phyloP scores from a whole-genome alignment of 1,140 invertebrate genomes.

The Drosophila pectinifera region DNA sequence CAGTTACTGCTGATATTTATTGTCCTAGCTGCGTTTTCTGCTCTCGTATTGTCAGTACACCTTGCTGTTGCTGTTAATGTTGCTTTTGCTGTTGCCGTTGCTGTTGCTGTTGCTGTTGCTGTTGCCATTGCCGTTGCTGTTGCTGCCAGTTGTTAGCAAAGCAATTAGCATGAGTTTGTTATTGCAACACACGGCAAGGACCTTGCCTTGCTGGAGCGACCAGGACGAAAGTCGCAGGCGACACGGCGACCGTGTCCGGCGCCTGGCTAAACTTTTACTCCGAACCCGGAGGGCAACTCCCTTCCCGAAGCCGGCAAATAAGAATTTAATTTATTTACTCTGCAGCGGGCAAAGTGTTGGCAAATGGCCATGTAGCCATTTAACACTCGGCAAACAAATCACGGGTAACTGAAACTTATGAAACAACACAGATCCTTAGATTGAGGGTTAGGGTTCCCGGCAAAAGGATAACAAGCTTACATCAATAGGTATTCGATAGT shows the following conservation, averaged over 20 bases:
- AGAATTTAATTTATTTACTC: conserved; percentile 81
- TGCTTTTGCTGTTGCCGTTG: conserved; percentile 48
- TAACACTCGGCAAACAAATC: conserved; percentile 66
- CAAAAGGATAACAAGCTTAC: conserved; percentile 1
- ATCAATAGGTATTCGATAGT: not conserved
- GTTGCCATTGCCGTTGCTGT: conserved; percentile 53
- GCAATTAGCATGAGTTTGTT: conserved; percentile 83
- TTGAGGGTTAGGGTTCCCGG: conserved; percentile 2
- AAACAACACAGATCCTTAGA: conserved; percentile 7
- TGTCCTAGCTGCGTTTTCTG: conserved; percentile 59
- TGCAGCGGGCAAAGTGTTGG: conserved; percentile 63
- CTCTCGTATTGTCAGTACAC: conserved; percentile 55
- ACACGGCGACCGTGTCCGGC: conserved; percentile 41
- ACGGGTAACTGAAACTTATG: conserved; percentile 56
- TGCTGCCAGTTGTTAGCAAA: conserved; percentile 78
- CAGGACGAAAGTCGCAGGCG: conserved; percentile 27
- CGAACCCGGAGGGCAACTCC: not conserved
- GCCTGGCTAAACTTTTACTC: conserved; percentile 61
- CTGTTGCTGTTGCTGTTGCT: conserved; percentile 52
- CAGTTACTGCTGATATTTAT: conserved; percentile 71
- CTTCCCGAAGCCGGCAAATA: conserved; percentile 40
- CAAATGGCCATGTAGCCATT: conserved; percentile 71
- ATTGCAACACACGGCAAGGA: conserved; percentile 64
- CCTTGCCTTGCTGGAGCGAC: conserved; percentile 9
- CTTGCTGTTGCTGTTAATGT: conserved; percentile 33